Percentiles rank a stretch among this genome's conserved stretches.
These are phyloP conservation scores for Carassius carassius DNA, from an alignment of 2,113 vertebrate genomes.

Conservation along the genomic window DNA sequence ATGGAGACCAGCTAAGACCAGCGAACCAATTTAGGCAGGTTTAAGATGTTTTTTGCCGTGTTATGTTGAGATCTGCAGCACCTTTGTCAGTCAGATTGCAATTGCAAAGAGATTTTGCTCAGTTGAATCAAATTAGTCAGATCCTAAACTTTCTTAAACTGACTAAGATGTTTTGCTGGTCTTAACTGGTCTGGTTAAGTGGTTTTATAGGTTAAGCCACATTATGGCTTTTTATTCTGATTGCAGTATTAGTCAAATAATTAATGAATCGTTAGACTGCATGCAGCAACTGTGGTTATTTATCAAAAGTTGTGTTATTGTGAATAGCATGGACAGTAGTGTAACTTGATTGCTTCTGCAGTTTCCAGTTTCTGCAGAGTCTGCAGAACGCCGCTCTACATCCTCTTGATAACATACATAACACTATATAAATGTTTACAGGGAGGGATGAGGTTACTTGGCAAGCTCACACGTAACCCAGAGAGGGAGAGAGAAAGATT, in stretches of 20 bases:
- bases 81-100: not conserved
- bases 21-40: not conserved
- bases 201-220: not conserved
- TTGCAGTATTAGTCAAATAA: not conserved
- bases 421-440: not conserved
- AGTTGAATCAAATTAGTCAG: not conserved
- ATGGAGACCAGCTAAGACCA: not conserved
- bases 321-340: not conserved
- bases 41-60: not conserved
- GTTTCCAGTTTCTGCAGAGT: not conserved
- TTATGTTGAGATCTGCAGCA: not conserved
- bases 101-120: not conserved
- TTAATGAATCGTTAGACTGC: not conserved
- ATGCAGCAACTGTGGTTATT: not conserved
- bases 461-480: conserved; percentile 31
- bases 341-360: not conserved
- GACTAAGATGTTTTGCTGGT: not conserved
- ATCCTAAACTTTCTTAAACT: not conserved
- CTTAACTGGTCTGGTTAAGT: not conserved
- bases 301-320: not conserved
- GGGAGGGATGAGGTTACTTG: conserved; percentile 26
- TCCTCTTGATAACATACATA: not conserved
- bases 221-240: not conserved
- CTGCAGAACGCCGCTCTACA: conserved; percentile 1
- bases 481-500: conserved; percentile 26